Evolutionary conservation across 2,113 vertebrate genomes (phyloP), one percentile per base, ranked within the genome.

Genomic region (Parus major): DNA sequence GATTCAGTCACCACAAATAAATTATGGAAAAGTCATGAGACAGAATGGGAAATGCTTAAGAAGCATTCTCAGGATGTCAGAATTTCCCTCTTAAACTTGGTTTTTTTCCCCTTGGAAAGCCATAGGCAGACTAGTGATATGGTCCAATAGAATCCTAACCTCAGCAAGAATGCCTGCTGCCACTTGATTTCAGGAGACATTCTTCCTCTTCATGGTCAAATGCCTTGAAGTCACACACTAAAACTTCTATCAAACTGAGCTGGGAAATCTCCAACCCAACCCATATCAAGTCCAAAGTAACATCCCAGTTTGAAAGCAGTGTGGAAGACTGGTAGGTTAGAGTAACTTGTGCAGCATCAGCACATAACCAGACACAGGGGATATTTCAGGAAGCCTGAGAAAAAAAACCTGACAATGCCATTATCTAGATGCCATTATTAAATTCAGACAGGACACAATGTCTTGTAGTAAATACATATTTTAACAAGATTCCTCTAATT

Each of bases 221-320:
- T 15, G 46, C 18, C 57, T 46, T 25, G 3, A 80, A 56, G 57
- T 44, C 56, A 52, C 31, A 4, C 7, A 36, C 19, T 35, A 28
- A 7, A 52, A 64, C 33, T 27, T 70, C 44, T 10, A 5, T 31
- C 53, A 44, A 71, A 87, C 7, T 49, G 64, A 82, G 69, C 0
- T 78, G 42, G 56, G 35, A 55, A 66, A 63, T 86, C 77, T 81
- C 86, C 71, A 77, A 60, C 0, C 86, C 71, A 80, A 60, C 0
- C 21, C 70, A 7, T 15, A 65, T 9, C 21, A 36, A 69, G 65
- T 25, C 77, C 70, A 53, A 71, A 71, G 46, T 5, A 60, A 76
- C 1, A 9, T 33, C 77, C 80, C 92, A 69, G 89, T 91, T 93
- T 79, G 95, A 96, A 95, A 95, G 91, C 94, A 92, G 81, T 72